Percentiles rank a stretch among this genome's conserved stretches.
These are phyloP conservation scores for Apeira syringaria DNA, from an alignment of 2,888 invertebrate species.

Conservation along the genomic window DNA sequence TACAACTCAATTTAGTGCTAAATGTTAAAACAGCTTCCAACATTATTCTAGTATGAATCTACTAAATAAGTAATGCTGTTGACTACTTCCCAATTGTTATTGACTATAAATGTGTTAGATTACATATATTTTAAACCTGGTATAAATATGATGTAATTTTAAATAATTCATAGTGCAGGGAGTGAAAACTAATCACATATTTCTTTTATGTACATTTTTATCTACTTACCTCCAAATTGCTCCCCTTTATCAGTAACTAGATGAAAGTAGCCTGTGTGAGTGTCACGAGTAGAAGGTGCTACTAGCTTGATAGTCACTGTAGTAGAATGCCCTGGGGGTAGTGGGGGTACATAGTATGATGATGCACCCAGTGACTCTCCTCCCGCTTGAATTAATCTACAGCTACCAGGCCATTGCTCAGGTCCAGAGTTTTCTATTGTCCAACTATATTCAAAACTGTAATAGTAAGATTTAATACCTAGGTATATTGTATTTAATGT, in stretches of 20 bases:
- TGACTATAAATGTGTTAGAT: too few relatives aligned
- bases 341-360: constrained; percentile 85
- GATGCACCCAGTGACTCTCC: constrained; percentile 81
- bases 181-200: too few relatives aligned
- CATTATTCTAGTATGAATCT: too few relatives aligned
- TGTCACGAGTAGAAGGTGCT: constrained; percentile 89
- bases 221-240: constrained; percentile 96
- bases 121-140: too few relatives aligned
- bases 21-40: too few relatives aligned
- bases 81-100: too few relatives aligned
- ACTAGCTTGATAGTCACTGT: constrained; percentile 91
- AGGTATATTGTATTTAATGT: too few relatives aligned
- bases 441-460: constrained; percentile 94
- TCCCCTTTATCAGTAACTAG: constrained; percentile 93
- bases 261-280: constrained; percentile 94
- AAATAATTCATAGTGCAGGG: too few relatives aligned
- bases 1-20: too few relatives aligned
- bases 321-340: constrained; percentile 90
- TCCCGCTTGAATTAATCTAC: constrained; percentile 89
- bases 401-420: constrained; percentile 94
- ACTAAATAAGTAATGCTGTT: too few relatives aligned
- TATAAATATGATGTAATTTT: too few relatives aligned
- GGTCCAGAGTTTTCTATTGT: constrained; percentile 93
- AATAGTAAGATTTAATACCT: constrained; percentile 29
- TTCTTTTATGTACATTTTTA: too few relatives aligned